A percentile compares a stretch with the other conserved stretches of the same genome.
Conservation (phyloP, 1,140 invertebrate genomes). For the Drosophila nannoptera region DNA sequence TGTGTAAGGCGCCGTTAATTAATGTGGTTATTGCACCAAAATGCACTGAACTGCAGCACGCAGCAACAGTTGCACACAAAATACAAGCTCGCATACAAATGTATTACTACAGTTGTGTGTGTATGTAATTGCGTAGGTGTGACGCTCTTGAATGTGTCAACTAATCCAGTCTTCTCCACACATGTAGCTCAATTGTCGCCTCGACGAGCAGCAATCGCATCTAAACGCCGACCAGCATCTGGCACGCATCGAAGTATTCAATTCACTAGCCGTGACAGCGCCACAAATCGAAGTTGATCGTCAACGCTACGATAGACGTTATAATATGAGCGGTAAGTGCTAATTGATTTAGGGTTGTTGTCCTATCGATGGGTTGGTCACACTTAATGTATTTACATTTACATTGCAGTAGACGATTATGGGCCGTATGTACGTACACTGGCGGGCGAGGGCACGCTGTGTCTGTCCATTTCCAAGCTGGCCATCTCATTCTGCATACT, state of each 20-base stretch:
- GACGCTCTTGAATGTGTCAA: slow-evolving; percentile 8
- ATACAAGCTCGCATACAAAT: too few relatives aligned
- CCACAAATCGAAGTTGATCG: slow-evolving; percentile 85
- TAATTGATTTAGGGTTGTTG: neutral
- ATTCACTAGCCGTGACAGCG: slow-evolving; percentile 87
- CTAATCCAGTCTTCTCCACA: slow-evolving; percentile 23
- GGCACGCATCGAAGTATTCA: slow-evolving; percentile 86
- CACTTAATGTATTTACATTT: neutral
- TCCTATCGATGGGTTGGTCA: neutral
- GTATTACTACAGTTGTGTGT: too few relatives aligned
- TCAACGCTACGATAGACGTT: slow-evolving; percentile 69
- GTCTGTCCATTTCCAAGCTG: slow-evolving; percentile 86
- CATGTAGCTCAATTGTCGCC: slow-evolving; percentile 78
- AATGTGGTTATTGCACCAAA: slow-evolving; percentile 77
- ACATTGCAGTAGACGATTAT: slow-evolving; percentile 70
- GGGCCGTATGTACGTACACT: slow-evolving; percentile 56
- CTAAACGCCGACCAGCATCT: slow-evolving; percentile 78
- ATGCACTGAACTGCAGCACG: slow-evolving; percentile 65
- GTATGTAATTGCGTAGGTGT: neutral
- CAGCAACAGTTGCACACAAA: neutral
- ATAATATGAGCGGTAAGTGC: slow-evolving; percentile 76
- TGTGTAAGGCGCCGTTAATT: slow-evolving; percentile 56
- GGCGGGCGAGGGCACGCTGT: slow-evolving; percentile 80
- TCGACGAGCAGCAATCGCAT: slow-evolving; percentile 48
- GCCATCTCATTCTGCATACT: slow-evolving; percentile 85